Conservation (phyloP, 2,888 invertebrate genomes). For the Chirona hameri region DNA sequence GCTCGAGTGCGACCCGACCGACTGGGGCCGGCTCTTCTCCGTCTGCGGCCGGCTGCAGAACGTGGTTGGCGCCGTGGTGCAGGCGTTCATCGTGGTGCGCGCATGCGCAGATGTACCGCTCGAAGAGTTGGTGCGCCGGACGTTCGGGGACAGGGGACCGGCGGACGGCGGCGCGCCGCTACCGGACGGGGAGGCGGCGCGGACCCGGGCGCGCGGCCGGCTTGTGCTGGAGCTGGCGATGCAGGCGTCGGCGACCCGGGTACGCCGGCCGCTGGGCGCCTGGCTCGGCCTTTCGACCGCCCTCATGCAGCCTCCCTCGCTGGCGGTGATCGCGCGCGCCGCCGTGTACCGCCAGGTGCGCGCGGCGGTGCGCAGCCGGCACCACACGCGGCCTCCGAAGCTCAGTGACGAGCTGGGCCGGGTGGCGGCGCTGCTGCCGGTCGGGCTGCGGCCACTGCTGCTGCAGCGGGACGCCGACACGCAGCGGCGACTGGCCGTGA, state of each 20-base stretch:
- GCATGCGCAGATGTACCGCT: not conserved
- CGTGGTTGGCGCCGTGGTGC: not conserved
- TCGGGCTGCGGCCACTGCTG: not conserved
- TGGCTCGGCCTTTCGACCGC: not conserved
- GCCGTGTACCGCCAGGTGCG: not conserved
- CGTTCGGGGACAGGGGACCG: not conserved
- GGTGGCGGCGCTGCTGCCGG: slow-evolving; percentile 2
- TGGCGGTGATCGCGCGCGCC: not conserved
- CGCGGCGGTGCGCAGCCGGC: not conserved
- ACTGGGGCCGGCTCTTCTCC: not conserved
- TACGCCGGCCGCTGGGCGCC: not conserved
- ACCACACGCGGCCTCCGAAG: not conserved
- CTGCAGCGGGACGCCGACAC: not conserved
- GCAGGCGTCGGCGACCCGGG: not conserved
- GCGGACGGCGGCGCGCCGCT: not conserved
- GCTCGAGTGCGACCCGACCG: not conserved
- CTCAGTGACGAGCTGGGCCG: not conserved
- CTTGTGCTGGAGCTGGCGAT: not conserved
- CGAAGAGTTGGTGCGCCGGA: not conserved
- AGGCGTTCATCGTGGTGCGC: not conserved
- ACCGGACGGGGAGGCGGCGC: not conserved
- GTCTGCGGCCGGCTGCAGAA: not conserved
- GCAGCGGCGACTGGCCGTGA: not conserved
- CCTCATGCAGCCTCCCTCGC: not conserved
- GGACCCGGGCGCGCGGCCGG: not conserved